Evolutionary conservation across 2,113 vertebrate species (phyloP).

Genomic region (Esox niger): DNA sequence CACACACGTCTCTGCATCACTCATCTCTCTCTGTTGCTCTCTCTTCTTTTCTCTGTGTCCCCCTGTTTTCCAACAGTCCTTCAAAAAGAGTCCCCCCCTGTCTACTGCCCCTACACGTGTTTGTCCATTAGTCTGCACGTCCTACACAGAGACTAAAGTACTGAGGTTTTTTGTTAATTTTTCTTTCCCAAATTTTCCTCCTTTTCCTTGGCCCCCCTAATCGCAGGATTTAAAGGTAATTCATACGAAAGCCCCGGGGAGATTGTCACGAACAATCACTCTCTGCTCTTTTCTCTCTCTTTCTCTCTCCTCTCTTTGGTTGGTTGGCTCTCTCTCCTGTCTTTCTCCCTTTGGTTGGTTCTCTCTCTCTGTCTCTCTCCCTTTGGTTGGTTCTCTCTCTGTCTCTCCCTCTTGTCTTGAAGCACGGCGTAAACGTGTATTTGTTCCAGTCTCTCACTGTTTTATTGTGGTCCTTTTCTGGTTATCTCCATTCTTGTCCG

Average conservation of each 20-base stretch:
- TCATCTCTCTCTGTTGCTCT: constrained; percentile 22
- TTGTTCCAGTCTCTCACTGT: constrained; percentile 80
- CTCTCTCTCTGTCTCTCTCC: neutral
- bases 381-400: neutral
- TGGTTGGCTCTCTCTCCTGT: neutral
- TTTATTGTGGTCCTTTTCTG: constrained; percentile 80
- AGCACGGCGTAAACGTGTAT: constrained; percentile 86
- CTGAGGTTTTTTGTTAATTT: constrained; percentile 64
- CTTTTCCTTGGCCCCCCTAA: constrained; percentile 78
- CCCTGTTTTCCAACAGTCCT: constrained; percentile 12
- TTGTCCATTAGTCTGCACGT: constrained; percentile 29
- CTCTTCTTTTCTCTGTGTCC: constrained; percentile 26
- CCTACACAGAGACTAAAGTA: constrained; percentile 59
- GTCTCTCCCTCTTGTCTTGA: constrained; percentile 70
- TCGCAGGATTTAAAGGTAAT: constrained; percentile 85
- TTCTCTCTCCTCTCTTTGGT: constrained; percentile 19
- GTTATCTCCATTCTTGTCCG: constrained; percentile 84
- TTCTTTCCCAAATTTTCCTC: constrained; percentile 94
- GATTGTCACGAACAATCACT: constrained; percentile 85
- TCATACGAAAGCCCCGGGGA: constrained; percentile 86
- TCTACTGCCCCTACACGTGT: constrained; percentile 19
- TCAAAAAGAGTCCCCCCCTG: too few relatives aligned
- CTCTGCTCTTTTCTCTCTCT: constrained; percentile 64
- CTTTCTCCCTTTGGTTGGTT: neutral
- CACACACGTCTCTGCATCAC: constrained; percentile 7